Percentiles rank a stretch among this genome's conserved stretches.
Conservation (phyloP, 2,113 vertebrate species). For the Colius striatus region DNA sequence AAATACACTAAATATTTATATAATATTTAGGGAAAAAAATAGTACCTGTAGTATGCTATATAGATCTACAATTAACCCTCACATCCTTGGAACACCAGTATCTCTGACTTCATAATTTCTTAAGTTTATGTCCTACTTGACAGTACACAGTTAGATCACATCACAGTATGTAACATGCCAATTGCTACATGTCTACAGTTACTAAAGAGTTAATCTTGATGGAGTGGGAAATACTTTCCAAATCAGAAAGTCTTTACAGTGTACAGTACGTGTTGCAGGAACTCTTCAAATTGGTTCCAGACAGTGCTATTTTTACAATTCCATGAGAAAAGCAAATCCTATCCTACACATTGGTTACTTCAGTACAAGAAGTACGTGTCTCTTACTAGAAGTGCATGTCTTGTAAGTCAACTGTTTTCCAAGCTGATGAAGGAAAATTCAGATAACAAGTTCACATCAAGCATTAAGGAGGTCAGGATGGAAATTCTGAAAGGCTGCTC, state of each 20-base stretch:
- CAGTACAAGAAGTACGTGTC: too few species aligned
- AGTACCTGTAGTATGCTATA: background rate
- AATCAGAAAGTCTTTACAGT: background rate
- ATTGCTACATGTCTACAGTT: background rate
- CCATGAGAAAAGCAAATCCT: slow-evolving; percentile 43
- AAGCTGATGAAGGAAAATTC: slow-evolving; percentile 12
- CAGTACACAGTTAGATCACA: background rate
- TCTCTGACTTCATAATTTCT: background rate
- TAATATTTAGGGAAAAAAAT: background rate
- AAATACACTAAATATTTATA: background rate
- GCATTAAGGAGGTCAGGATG: background rate
- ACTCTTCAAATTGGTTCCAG: slow-evolving; percentile 70
- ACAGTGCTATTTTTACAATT: slow-evolving; percentile 61
- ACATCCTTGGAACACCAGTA: background rate
- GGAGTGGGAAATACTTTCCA: slow-evolving; percentile 1
- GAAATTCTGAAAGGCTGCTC: background rate
- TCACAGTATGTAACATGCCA: background rate
- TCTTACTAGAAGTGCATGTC: background rate
- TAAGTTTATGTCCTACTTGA: background rate
- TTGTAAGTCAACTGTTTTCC: background rate
- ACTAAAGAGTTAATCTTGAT: slow-evolving; percentile 15
- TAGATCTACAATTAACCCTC: background rate
- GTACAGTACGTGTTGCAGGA: slow-evolving; percentile 2
- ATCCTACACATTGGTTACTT: background rate
- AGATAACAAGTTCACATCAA: background rate